Conservation (phyloP, 2,888 invertebrate genomes). For the Willowsia nigromaculata region DNA sequence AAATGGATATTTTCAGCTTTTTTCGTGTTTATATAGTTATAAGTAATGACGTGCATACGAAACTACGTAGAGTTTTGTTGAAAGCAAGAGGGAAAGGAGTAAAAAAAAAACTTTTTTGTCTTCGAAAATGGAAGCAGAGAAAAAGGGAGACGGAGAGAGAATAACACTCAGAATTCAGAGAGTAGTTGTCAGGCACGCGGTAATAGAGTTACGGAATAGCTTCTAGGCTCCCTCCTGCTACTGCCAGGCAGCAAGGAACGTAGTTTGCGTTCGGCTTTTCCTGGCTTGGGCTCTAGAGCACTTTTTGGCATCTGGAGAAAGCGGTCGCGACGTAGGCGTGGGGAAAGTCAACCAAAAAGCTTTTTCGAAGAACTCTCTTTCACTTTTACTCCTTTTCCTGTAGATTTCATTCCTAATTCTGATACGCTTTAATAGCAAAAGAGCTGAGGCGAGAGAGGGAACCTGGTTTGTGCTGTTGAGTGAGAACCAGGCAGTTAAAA, state of each 20-base stretch:
- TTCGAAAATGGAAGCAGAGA: constrained; percentile 14
- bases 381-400: not conserved
- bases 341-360: constrained; percentile 44
- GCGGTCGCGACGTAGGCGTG: constrained; percentile 46
- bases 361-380: constrained; percentile 29
- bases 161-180: constrained; percentile 45
- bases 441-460: not conserved
- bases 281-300: not conserved
- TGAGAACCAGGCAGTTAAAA: not conserved
- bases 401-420: constrained; percentile 1
- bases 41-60: constrained; percentile 34
- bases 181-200: constrained; percentile 64
- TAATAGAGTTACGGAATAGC: constrained; percentile 69
- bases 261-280: constrained; percentile 3
- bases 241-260: constrained; percentile 36
- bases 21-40: constrained; percentile 48
- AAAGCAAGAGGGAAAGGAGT: constrained; percentile 20
- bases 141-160: constrained; percentile 17
- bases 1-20: constrained; percentile 66
- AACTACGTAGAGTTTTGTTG: not conserved
- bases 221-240: constrained; percentile 67
- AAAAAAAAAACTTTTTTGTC: constrained; percentile 40
- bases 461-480: not conserved
- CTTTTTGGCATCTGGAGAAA: constrained; percentile 59
- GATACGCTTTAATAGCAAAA: not conserved